Evolutionary conservation across 2,888 invertebrate genomes (phyloP), one percentile per base, ranked within the genome.

Genomic region (Latrodectus elegans): DNA sequence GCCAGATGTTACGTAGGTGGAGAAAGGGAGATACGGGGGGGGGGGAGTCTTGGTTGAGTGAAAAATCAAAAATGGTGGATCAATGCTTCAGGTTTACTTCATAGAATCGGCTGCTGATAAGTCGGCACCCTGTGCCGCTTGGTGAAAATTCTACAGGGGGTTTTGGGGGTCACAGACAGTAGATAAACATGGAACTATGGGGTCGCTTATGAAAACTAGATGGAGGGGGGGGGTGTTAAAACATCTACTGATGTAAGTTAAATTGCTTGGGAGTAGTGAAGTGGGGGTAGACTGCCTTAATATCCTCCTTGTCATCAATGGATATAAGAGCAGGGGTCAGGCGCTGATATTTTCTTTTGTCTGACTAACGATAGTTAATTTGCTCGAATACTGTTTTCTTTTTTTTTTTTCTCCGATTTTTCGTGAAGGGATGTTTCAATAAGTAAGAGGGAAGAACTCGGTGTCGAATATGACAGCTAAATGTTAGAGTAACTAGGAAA

Each of bases 1-100:
- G 68, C 76, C 86, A 87, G 76, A 81, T 87, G 86, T 87, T 87
- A 77, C 86, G 85, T 64, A 73, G 78, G 71, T 76, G 73, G 78
- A 60, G 64, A 65, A 71, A 60, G 73, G 64, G 51, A 53, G 26
- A 38, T n/a, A 8, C 12, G 22, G 12, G 65, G 67, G 71, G 68
- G 64, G 64, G 71, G 53, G 38, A 38, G 4, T 38, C 38, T 38
- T 2, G 38, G 11, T n/a, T n/a, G n/a, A 73, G 49, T 55, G 71
- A 64, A 80, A 60, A 85, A 87, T 81, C 76, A 74, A 73, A 38
- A 80, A 74, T 79, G 79, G 60, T 53, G 86, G 81, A 81, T 81
- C 80, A 71, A 76, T 86, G 74, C 64, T 53, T 17, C 52, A 52
- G 38, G 52, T 72, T 70, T 79, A 74, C 77, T 76, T 83, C 64